Evolutionary conservation across 2,113 vertebrate genomes (phyloP), one percentile per base, ranked within the genome.

Genomic region (Eretmochelys imbricata): DNA sequence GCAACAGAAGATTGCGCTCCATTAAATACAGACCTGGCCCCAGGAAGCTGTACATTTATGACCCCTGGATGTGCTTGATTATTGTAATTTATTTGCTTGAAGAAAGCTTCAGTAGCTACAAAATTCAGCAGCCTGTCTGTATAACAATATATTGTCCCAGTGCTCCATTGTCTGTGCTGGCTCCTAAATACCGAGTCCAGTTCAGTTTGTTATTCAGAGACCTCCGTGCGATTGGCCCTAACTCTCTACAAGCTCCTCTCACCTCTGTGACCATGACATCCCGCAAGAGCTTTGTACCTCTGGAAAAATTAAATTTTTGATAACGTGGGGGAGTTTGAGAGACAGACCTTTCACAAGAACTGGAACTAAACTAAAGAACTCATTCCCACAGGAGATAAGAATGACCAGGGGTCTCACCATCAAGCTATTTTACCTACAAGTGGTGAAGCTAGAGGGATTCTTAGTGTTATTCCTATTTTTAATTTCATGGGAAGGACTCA

Each of bases 141-240:
- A 12, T 54, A 38, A 42, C 81, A 84, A 72, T 62, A 16, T 8
- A 10, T 80, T 29, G 4, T 69, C 3, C n/a, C 19, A 78, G 83
- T 79, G 49, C 59, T 79, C 81, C 84, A 0, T 14, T 65, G 72
- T 89, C 42, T n/a, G 50, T 13, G 22, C 89, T 90, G 57, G 29
- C 87, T 93, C 46, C 89, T 35, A 22, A 13, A 25, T 86, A 4
- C 38, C 31, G 13, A 17, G 59, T 62, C 59, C 59, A 62, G 12
- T 62, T 62, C 59, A 62, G 29, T 62, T 62, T 78, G 25, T 49
- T 89, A 48, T 76, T 72, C 82, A 85, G 90, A 96, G 90, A 35
- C 69, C 9, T 42, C 38, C 35, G 4, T 42, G 69, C n/a, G 35
- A 42, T 24, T n/a, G 20, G 38, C 20, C 35, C 59, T 62, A 35